Evolutionary conservation across 2,113 vertebrate genomes (phyloP).

Genomic region (human (Homo sapiens)): GRCh38 chr4:125703501-125704000

Average conservation of each 20-base stretch:
- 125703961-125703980: background rate
- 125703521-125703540: slow-evolving; percentile 62
- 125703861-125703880: background rate
- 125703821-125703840: background rate
- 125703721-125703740: slow-evolving; percentile 14
- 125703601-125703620: slow-evolving; percentile 43
- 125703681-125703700: slow-evolving; percentile 16
- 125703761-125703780: background rate
- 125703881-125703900: background rate
- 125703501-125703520: slow-evolving; percentile 6
- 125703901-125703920: background rate
- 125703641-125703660: slow-evolving; percentile 14
- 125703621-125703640: slow-evolving; percentile 37
- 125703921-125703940: background rate
- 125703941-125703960: background rate
- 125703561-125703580: slow-evolving; percentile 51
- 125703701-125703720: background rate
- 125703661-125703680: slow-evolving; percentile 17
- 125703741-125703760: slow-evolving; percentile 38
- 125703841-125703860: background rate
- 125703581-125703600: slow-evolving; percentile 44
- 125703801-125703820: background rate
- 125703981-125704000: background rate
- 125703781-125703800: background rate
- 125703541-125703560: slow-evolving; percentile 43